Evolutionary conservation across 2,797 vertebrate species (phyloP).

Genomic region (Anguilla obscura): DNA sequence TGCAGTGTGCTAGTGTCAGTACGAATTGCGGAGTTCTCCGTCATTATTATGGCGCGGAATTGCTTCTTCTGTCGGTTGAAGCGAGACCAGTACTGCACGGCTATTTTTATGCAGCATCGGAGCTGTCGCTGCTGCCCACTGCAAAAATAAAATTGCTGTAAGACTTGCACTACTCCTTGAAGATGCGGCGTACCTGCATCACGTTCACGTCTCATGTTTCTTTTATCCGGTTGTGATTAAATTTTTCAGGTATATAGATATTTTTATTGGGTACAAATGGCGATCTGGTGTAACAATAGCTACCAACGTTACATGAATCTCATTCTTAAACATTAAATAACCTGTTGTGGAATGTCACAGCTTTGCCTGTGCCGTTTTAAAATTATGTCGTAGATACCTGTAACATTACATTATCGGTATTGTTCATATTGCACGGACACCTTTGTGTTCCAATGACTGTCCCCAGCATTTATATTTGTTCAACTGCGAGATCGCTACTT

Average conservation of each 20-base stretch:
- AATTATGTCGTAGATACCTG: neutral
- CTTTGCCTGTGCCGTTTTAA: neutral
- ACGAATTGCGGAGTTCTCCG: neutral
- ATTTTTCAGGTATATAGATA: conserved; percentile 5
- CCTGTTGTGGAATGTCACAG: neutral
- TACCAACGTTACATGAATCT: neutral
- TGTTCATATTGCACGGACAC: neutral
- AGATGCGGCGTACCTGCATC: neutral
- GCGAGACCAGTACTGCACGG: neutral
- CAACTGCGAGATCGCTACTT: neutral
- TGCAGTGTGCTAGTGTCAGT: neutral
- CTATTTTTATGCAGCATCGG: neutral
- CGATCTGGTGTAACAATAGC: neutral
- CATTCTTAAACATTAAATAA: neutral
- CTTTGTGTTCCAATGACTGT: neutral
- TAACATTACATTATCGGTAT: neutral
- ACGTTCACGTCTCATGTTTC: neutral
- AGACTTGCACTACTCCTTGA: neutral
- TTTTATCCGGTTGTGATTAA: neutral
- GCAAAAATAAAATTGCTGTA: neutral
- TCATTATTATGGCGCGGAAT: neutral
- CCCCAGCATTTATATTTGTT: neutral
- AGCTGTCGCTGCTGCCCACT: neutral
- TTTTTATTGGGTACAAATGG: neutral
- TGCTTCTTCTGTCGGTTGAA: neutral